Conservation (phyloP, 2,888 invertebrate species). For the Agelastica alni region DNA sequence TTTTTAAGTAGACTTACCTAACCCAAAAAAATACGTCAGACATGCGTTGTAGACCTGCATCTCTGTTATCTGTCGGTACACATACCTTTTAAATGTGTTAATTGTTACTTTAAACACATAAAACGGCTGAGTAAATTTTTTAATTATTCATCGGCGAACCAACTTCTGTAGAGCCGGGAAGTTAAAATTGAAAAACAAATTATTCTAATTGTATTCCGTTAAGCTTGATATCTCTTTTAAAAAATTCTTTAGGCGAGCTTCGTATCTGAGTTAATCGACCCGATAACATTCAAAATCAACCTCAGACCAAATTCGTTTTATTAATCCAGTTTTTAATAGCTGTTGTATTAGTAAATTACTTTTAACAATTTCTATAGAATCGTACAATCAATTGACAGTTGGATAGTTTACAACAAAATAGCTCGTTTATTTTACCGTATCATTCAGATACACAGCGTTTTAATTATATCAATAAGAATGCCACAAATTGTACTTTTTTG, state of each 20-base stretch:
- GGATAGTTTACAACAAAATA: too few species aligned
- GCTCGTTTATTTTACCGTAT: too few species aligned
- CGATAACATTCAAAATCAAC: too few species aligned
- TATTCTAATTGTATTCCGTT: constrained; percentile 7
- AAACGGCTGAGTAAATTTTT: constrained; percentile 30
- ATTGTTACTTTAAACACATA: constrained; percentile 28
- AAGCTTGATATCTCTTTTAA: constrained; percentile 6
- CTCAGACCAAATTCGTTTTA: too few species aligned
- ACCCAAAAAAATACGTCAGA: not conserved
- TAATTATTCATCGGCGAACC: constrained; percentile 18
- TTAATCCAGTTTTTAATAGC: too few species aligned
- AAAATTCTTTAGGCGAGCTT: not conserved
- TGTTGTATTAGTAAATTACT: too few species aligned
- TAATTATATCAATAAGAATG: too few species aligned
- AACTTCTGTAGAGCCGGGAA: constrained; percentile 25
- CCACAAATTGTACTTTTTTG: too few species aligned
- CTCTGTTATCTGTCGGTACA: constrained; percentile 31
- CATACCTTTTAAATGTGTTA: constrained; percentile 33
- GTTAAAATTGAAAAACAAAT: constrained; percentile 11
- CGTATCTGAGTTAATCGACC: too few species aligned
- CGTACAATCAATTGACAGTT: too few species aligned
- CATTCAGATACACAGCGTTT: too few species aligned
- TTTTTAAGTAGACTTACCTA: not conserved
- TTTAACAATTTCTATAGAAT: too few species aligned
- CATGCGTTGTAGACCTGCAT: constrained; percentile 10